Conservation (phyloP, 2,888 invertebrate species). For the Hoplodrina ambigua region DNA sequence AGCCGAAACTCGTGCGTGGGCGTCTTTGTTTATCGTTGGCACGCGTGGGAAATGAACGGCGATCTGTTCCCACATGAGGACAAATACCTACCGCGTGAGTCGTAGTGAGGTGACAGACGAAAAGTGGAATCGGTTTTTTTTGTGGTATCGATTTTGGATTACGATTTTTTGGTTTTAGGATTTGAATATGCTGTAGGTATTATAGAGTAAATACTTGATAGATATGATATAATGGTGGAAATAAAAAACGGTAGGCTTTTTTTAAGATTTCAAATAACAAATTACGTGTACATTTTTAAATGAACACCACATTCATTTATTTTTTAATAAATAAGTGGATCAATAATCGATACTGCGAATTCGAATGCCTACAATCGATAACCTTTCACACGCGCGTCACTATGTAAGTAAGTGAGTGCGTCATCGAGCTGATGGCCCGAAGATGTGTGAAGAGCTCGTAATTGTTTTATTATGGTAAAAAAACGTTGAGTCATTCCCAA, state of each 20-base stretch:
- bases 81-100: conserved; percentile 61
- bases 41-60: conserved; percentile 83
- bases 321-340: too few species aligned
- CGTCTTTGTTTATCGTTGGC: conserved; percentile 81
- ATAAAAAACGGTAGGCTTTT: too few species aligned
- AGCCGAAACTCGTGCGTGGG: conserved; percentile 74
- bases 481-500: conserved; percentile 63
- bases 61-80: conserved; percentile 76
- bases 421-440: conserved; percentile 58
- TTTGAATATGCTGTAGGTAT: too few species aligned
- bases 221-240: too few species aligned
- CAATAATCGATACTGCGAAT: conserved; percentile 1
- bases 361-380: conserved; percentile 53
- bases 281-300: not conserved
- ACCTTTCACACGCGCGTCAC: conserved; percentile 50
- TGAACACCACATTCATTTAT: conserved; percentile 1
- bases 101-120: conserved; percentile 44
- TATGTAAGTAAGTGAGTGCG: conserved; percentile 55
- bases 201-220: too few species aligned
- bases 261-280: too few species aligned
- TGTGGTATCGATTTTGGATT: not conserved
- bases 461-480: conserved; percentile 75
- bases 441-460: conserved; percentile 69
- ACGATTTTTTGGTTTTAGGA: not conserved
- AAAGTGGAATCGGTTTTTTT: conserved; percentile 34